These are phyloP conservation scores for Aquatica leii DNA, from an alignment of 2,888 invertebrate genomes.

Conservation along the genomic window DNA sequence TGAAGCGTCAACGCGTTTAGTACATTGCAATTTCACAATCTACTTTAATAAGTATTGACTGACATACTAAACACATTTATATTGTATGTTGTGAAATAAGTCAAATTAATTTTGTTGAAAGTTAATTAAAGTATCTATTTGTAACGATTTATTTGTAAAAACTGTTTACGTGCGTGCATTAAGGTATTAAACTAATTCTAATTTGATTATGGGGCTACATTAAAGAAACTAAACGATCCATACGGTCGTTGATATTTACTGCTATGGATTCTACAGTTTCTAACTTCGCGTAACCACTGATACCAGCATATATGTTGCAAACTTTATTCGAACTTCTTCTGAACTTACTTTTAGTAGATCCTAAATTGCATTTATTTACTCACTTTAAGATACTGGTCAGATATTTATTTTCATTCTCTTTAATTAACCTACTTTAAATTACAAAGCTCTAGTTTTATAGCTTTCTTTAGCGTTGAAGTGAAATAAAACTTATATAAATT, in stretches of 20 bases:
- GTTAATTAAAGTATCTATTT: too few species aligned
- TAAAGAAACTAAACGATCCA: conserved; percentile 13
- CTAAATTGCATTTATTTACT: conserved; percentile 20
- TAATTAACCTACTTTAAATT: too few species aligned
- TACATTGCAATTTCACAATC: conserved; percentile 24
- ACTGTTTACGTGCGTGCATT: too few species aligned
- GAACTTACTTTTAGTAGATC: conserved; percentile 15
- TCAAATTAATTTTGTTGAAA: too few species aligned
- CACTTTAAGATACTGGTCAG: conserved; percentile 5
- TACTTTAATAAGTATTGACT: neutral
- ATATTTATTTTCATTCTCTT: conserved; percentile 1
- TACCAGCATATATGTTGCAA: conserved; percentile 17
- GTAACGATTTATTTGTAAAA: too few species aligned
- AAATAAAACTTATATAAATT: too few species aligned
- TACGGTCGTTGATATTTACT: conserved; percentile 20
- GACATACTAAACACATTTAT: neutral
- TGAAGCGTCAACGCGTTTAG: conserved; percentile 27
- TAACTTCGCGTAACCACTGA: conserved; percentile 11
- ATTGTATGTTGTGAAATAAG: neutral
- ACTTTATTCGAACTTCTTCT: conserved; percentile 16
- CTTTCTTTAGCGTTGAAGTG: too few species aligned
- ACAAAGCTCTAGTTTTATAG: too few species aligned
- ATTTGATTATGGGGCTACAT: conserved; percentile 1
- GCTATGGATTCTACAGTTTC: conserved; percentile 11
- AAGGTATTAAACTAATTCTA: neutral